Base-by-base conservation (phyloP, 2,113 vertebrate genomes). In the Piprites chloris region DNA sequence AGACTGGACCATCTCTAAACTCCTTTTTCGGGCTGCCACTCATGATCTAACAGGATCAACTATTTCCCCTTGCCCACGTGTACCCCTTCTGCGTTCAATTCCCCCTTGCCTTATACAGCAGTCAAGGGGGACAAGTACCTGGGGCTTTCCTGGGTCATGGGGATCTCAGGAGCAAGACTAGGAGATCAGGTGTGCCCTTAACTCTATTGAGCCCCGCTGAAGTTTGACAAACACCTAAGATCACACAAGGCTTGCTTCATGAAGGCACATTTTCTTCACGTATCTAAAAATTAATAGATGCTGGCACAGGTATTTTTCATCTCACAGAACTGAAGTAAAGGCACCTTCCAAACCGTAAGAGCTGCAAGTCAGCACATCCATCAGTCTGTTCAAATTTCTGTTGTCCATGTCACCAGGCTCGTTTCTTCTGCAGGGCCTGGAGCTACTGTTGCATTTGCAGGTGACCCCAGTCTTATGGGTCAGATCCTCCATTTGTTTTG, bases 41-140 rank as follows among this genome's bases (percentile, higher is more conserved):
- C 1, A 0, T 0, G 1, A 37, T 28, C 47, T 49, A 30, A 62
- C 19, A 37, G 8, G 2, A 63, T 22, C 67, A 68, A 28, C 33
- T 26, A 5, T 46, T 23, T 65, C 58, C 35, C 66, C 37, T 9
- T 8, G 33, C 52, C 50, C n/a, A 56, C 0, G 0, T 2, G 30
- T 18, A 32, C 27, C 39, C 28, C 32, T 35, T 1, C 2, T 0
- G 1, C 30, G 5, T 52, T 56, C 53, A 30, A 2, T 52, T 72
- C 35, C 30, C 33, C 7, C 18, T 50, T 58, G 66, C 32, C 63
- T n/a, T 30, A 61, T 27, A 56, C 6, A 46, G 41, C 5, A 35
- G 61, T n/a, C 23, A 28, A 53, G 22, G 42, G 11, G 26, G 12
- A 7, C 42, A 7, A 41, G 41, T n/a, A 73, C n/a, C n/a, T 32